These are phyloP conservation scores for Taxidea taxus DNA, from an alignment of 2,113 vertebrate species.

Conservation along the genomic window DNA sequence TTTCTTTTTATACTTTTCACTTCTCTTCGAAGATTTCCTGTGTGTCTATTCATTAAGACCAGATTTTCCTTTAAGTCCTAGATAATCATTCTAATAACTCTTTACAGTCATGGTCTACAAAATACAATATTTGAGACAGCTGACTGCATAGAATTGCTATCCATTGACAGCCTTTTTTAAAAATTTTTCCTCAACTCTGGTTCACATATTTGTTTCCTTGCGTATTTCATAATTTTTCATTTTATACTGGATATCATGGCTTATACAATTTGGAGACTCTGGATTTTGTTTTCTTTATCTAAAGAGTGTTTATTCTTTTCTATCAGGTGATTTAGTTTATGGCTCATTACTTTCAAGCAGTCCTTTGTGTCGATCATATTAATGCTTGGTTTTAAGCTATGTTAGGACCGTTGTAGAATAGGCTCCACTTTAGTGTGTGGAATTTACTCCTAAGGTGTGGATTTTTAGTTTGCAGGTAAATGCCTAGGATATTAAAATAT, in stretches of 20 bases:
- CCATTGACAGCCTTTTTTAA: background rate
- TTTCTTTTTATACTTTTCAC: background rate
- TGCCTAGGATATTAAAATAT: background rate
- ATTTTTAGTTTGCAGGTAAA: background rate
- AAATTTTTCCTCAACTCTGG: background rate
- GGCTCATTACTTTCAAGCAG: background rate
- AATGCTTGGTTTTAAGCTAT: background rate
- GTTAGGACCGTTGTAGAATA: background rate
- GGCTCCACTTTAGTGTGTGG: background rate
- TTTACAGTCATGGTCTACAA: background rate
- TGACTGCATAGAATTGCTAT: background rate
- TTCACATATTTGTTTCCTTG: background rate
- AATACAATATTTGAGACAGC: background rate
- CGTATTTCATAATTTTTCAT: background rate
- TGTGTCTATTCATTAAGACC: background rate
- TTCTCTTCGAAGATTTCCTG: background rate
- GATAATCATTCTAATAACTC: background rate
- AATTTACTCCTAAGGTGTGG: background rate
- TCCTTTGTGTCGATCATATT: background rate
- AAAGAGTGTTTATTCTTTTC: background rate
- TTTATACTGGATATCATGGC: background rate
- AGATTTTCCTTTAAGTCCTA: background rate
- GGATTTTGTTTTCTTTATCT: background rate
- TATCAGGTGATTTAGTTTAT: background rate
- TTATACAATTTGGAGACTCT: background rate